These are phyloP conservation scores for Stomorhina lunata DNA, from an alignment of 2,888 invertebrate species.

Conservation along the genomic window DNA sequence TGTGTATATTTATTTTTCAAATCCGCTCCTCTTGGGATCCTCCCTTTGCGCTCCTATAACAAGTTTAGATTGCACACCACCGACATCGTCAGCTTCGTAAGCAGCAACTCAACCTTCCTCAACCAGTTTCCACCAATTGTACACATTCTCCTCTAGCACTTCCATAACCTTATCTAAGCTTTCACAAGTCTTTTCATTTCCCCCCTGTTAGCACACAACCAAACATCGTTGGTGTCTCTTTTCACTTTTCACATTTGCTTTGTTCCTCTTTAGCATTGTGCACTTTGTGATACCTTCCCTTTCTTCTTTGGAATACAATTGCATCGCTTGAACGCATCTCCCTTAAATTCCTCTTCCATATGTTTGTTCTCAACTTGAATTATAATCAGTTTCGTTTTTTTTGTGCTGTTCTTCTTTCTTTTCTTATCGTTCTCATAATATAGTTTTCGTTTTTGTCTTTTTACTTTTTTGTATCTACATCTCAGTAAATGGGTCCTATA, in stretches of 20 bases:
- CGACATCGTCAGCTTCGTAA: not conserved
- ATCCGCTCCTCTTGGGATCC: not conserved
- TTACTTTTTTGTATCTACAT: slow-evolving; percentile 4
- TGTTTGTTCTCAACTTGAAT: slow-evolving; percentile 39
- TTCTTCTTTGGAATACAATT: slow-evolving; percentile 29
- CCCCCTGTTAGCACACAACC: not conserved
- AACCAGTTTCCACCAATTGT: slow-evolving; percentile 42
- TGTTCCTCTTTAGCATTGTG: slow-evolving; percentile 1
- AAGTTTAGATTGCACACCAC: slow-evolving; percentile 24
- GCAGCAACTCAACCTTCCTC: slow-evolving; percentile 46
- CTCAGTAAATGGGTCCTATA: slow-evolving; percentile 3
- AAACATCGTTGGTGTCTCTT: slow-evolving; percentile 10
- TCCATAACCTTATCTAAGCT: not conserved
- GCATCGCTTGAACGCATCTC: slow-evolving; percentile 56
- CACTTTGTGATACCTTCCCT: slow-evolving; percentile 1
- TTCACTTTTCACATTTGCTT: slow-evolving; percentile 34
- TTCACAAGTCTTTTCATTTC: not conserved
- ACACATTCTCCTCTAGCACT: not conserved
- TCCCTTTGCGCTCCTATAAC: not conserved
- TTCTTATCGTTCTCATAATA: not conserved
- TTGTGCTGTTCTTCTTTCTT: not conserved
- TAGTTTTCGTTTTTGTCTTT: not conserved
- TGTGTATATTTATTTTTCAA: slow-evolving; percentile 11
- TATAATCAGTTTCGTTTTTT: slow-evolving; percentile 31
- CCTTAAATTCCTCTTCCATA: slow-evolving; percentile 34